These are phyloP conservation scores for Acanthosoma haemorrhoidale DNA, from an alignment of 2,888 invertebrate genomes.

Conservation along the genomic window DNA sequence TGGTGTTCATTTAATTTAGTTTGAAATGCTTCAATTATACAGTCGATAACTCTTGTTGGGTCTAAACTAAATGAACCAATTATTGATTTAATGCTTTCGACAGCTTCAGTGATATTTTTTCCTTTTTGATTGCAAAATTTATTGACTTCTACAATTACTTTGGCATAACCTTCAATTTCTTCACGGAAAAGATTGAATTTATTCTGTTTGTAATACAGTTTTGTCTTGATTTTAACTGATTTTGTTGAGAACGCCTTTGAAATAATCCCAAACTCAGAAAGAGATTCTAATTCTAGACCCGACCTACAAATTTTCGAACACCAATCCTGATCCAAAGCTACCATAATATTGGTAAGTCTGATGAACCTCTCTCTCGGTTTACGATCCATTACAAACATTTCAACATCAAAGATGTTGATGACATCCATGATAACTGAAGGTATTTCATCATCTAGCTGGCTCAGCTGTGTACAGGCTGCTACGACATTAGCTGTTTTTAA, in stretches of 20 bases:
- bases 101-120: constrained; percentile 40
- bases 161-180: constrained; percentile 98
- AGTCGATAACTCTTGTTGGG: constrained; percentile 93
- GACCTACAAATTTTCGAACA: constrained; percentile 69
- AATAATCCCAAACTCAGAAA: constrained; percentile 79
- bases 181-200: constrained; percentile 98
- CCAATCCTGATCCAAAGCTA: constrained; percentile 33
- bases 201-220: constrained; percentile 98
- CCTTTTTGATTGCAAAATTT: constrained; percentile 56
- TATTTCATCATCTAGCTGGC: constrained; percentile 70
- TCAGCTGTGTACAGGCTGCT: constrained; percentile 65
- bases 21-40: constrained; percentile 95
- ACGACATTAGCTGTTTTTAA: constrained; percentile 74
- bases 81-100: constrained; percentile 87
- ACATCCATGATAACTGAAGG: constrained; percentile 80
- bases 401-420: constrained; percentile 76
- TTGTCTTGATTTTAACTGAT: constrained; percentile 96
- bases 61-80: constrained; percentile 99
- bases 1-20: constrained; percentile 66
- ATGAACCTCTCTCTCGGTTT: constrained; percentile 48
- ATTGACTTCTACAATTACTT: constrained; percentile 88
- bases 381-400: constrained; percentile 62
- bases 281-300: constrained; percentile 84
- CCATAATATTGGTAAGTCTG: constrained; percentile 46
- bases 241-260: constrained; percentile 80